Base-by-base conservation (phyloP, 1,140 invertebrate genomes). In the Eupristina koningsbergeri region DNA sequence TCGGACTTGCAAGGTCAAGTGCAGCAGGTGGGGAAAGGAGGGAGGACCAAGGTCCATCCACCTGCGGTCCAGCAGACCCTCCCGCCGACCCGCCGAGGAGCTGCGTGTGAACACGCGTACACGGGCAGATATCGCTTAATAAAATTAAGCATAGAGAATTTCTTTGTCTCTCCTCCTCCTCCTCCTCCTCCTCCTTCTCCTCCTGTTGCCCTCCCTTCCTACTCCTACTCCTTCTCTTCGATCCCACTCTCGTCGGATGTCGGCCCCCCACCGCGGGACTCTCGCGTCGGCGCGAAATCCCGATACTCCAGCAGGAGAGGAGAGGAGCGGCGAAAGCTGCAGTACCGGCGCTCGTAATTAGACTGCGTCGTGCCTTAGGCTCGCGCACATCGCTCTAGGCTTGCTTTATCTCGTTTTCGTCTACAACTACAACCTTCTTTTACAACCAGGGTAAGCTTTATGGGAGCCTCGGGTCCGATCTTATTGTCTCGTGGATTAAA, bases 311-410 rank as follows among this genome's bases (percentile, higher is more conserved):
- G 76, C 45, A 39, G 61, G 39, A 67, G 76, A 81, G 81, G 22
- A 63, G 76, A 81, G 81, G 22, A 63, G 67, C 29, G 73, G 77
- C 83, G 79, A 86, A 71, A 73, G 79, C 67, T 82, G 85, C 73
- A 85, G 84, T 84, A 71, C 78, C 83, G 82, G 53, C 84, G 80
- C 71, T 73, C 75, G 84, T 89, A 88, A 89, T 88, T 88, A 87
- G 87, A 88, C 87, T 87, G 86, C 86, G 84, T 84, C 84, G 85
- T 34, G 78, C 31, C 76, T 75, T 78, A 61, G 79, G 36, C 69
- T 80, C 61, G 83, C 63, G 81, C 81, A 75, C 85, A 82, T 63
- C 79, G 74, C 58, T 47, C 19, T 41, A 6, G 19, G 6, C 39
- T 7, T 39, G 3, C 2, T 41, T n/a, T n/a, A n/a, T n/a, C n/a